Evolutionary conservation across 1,140 invertebrate genomes (phyloP), one percentile per base, ranked within the genome.

Genomic region (Ctenoplectra terminalis): DNA sequence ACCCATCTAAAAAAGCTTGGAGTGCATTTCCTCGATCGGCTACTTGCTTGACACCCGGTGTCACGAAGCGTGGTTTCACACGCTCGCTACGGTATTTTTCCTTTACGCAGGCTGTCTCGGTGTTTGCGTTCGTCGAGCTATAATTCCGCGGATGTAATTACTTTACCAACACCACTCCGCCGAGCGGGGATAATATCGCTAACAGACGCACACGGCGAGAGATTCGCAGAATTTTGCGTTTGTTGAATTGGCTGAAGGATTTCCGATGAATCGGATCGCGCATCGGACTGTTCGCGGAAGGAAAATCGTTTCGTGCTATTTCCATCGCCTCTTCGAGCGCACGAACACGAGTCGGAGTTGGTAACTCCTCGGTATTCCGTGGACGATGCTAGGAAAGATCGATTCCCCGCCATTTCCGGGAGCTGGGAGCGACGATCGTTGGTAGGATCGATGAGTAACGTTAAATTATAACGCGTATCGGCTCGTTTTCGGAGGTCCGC

Each of bases 201-300:
- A 26, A 8, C 6, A 13, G 6, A 46, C 17, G 46, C 17, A 17
- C n/a, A 13, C 34, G 5, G 1, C 15, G 26, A 7, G 34, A 9
- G 29, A 48, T 72, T 79, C 67, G 46, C 8, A 31, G 69, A 79
- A 79, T 72, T 40, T 79, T 11, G 43, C 76, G 56, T 50, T 13
- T n/a, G 43, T 50, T 17, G 34, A 60, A 13, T 29, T 17, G 26
- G 2, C 15, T 20, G 40, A 72, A 61, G 56, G n/a, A 20, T 43
- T 50, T n/a, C 13, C 46, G 34, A 26, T 52, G 56, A 79, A 79
- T 72, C 43, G 43, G n/a, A 17, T 29, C 34, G 31, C 20, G 46
- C 11, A 23, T 63, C 69, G 40, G 11, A 1, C 11, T n/a, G 15
- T 71, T 61, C 76, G 26, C 34, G n/a, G 34, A 52, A 63, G 26